phyloP scores from a whole-genome alignment of 2,888 invertebrate species.

The Seira musarum region DNA sequence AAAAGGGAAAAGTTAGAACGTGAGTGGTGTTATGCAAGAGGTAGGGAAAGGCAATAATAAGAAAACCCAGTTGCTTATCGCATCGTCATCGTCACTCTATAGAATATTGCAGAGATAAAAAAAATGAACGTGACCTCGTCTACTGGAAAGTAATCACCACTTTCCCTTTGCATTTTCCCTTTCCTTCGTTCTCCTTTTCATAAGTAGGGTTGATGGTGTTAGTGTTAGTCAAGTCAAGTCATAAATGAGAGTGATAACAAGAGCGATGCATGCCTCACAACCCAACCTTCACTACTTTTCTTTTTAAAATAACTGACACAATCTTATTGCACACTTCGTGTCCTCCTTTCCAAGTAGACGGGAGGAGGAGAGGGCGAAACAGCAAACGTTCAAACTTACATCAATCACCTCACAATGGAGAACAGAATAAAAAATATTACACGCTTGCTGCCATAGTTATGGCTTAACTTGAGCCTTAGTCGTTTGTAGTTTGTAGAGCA shows the following conservation, averaged over 20 bases:
- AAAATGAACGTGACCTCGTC: constrained; percentile 52
- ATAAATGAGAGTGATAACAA: neutral
- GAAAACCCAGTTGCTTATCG: neutral
- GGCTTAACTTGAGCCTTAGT: no score
- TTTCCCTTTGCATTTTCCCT: constrained; percentile 7
- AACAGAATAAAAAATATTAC: neutral
- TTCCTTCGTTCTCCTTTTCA: neutral
- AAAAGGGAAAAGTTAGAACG: constrained; percentile 6
- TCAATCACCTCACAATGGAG: neutral
- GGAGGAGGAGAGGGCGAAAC: neutral
- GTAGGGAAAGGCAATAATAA: neutral
- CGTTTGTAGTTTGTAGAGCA: neutral
- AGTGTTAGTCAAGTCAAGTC: no score
- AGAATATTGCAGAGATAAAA: constrained; percentile 21
- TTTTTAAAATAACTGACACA: neutral
- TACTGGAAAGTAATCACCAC: constrained; percentile 27
- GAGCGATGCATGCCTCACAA: neutral
- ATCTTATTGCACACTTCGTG: neutral
- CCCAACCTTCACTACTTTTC: neutral
- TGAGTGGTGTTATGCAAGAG: neutral
- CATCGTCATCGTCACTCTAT: neutral
- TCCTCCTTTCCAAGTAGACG: neutral
- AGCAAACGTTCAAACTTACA: neutral
- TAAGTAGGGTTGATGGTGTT: no score
- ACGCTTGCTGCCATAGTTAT: no score